Evolutionary conservation across 2,888 invertebrate genomes (phyloP), one percentile per base, ranked within the genome.

Genomic region (Bombylius major): DNA sequence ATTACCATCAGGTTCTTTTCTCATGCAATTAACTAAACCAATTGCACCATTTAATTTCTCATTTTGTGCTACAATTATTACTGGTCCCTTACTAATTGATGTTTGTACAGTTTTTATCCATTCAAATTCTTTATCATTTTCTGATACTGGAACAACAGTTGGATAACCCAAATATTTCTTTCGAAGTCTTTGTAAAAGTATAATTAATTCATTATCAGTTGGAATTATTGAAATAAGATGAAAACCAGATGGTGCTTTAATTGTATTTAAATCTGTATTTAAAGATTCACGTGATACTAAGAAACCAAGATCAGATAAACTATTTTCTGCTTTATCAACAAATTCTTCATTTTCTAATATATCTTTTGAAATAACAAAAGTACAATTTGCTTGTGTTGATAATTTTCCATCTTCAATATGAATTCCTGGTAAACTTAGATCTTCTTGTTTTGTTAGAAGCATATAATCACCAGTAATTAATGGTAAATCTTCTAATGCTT

Each of bases 21-120:
- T 79, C 36, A 97, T 70, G 70, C 95, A 95, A 65, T 93, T 93
- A 0, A 89, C 82, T 54, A 96, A 74, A n/a, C 97, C 98, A 32
- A 93, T 69, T 1, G 95, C 76, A 13, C 98, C 98, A 67, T 80
- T 89, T 8, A 82, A 75, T 4, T 78, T 76, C 55, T 86, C 82
- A 61, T 82, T 80, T 69, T 85, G 81, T 2, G 82, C 76, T 23
- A 87, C 81, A 1, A 94, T 68, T 1, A 87, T 75, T 2, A 86
- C 65, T 0, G 67, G 56, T 12, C 62, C 65, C 50, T 67, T 69
- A 32, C 58, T 53, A 1, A 72, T 58, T 1, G 65, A 66, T 6
- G 65, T 51, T 58, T 73, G 68, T 4, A 71, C 62, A 42, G 65
- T 58, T 8, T 64, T 57, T 8, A 75, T 58, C 75, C 75, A 75